A percentile compares a stretch with the other conserved stretches of the same genome.
phyloP scores from a whole-genome alignment of 2,797 vertebrate genomes.

The Anguilla megastoma region DNA sequence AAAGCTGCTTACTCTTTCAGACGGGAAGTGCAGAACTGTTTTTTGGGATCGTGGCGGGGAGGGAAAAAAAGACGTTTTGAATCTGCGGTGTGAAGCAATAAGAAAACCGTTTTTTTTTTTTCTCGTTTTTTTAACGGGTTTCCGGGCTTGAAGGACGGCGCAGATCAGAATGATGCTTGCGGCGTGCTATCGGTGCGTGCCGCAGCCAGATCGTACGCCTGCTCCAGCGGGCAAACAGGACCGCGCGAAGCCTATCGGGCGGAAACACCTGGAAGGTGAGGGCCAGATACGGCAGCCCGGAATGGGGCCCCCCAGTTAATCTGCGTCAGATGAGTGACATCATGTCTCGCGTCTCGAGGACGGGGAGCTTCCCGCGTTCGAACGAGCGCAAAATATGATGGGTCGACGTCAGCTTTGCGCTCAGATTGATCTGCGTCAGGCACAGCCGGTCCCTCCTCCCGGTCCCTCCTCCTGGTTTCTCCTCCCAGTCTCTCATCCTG shows the following conservation, averaged over 20 bases:
- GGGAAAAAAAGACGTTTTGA: background rate
- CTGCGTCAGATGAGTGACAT: background rate
- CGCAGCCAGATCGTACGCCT: background rate
- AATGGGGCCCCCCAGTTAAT: background rate
- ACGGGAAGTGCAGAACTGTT: background rate
- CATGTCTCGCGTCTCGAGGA: background rate
- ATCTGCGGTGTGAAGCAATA: background rate
- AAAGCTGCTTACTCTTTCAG: slow-evolving; percentile 21
- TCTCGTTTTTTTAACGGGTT: too few species aligned
- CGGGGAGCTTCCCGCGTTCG: too few species aligned
- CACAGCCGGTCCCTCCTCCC: too few species aligned
- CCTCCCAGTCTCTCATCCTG: too few species aligned
- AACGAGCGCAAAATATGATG: too few species aligned
- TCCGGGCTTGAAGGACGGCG: background rate
- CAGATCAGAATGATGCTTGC: background rate
- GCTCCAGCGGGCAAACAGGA: background rate
- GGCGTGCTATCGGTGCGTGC: background rate
- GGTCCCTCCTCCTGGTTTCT: too few species aligned
- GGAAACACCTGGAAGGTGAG: background rate
- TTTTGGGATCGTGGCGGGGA: background rate
- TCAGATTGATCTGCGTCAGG: too few species aligned
- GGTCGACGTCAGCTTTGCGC: too few species aligned
- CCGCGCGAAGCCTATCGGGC: background rate
- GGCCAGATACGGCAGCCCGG: background rate
- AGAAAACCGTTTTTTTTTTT: background rate